Base-by-base conservation (phyloP, 2,113 vertebrate species). In the Illadopsis cleaveri region DNA sequence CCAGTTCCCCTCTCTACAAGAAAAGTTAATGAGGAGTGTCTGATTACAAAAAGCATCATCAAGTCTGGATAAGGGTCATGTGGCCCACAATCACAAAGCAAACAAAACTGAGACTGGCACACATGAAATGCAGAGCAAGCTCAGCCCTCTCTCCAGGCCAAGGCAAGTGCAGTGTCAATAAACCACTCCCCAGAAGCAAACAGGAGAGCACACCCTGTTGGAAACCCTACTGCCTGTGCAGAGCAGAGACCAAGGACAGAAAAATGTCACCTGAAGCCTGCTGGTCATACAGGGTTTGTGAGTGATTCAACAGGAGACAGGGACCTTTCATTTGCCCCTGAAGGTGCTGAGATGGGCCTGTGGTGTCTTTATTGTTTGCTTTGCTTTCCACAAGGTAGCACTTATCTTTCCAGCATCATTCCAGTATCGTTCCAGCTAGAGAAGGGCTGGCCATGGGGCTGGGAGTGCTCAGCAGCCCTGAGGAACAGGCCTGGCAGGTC, bases 131-230 rank as follows among this genome's bases (percentile, higher is more conserved):
- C 1, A 82, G 53, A 62, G 54, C 33, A 50, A 77, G 60, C 42
- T 28, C 71, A 20, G 12, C 47, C 53, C 33, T 66, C 86, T 48
- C 61, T 57, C 5, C 38, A 51, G 57, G 40, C 48, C 68, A 66
- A 0, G 3, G 38, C 1, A 1, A 45, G 56, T 68, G 64, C 61
- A 78, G 44, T 40, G 68, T 47, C 78, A 80, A 75, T 62, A 94
- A 92, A 93, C 60, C 83, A 53, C 89, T 72, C 91, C 83, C 69
- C 61, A 95, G 80, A 33, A 86, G 56, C 51, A 94, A 93, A 83
- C 50, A 83, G 62, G 48, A 81, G 33, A 77, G 27, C 33, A 75
- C 12, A 58, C 61, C 71, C 75, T 95, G 88, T 8, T 56, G 13
- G 38, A 81, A 83, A 78, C 27, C 31, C n/a, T 72, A 15, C 66